These are phyloP conservation scores for Strigops habroptila DNA, from an alignment of 2,113 vertebrate genomes.

Conservation along the genomic window DNA sequence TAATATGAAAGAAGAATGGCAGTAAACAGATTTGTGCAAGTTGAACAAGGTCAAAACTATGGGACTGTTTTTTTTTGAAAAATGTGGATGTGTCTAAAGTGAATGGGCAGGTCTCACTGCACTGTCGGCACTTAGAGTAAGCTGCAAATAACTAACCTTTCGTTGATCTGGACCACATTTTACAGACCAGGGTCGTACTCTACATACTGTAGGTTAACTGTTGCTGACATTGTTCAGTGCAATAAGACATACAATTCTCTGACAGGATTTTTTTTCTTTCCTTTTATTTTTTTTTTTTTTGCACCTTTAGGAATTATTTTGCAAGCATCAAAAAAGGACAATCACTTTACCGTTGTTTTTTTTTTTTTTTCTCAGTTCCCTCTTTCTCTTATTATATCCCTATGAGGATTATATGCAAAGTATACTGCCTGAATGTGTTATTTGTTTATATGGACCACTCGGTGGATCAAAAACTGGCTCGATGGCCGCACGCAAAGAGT, in stretches of 20 bases:
- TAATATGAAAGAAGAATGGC: neutral
- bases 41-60: neutral
- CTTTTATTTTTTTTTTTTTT: neutral
- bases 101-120: neutral
- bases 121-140: neutral
- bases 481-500: no score
- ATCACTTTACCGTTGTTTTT: neutral
- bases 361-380: neutral
- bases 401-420: neutral
- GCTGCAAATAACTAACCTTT: neutral
- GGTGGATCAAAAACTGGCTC: no score
- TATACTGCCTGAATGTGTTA: neutral
- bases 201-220: constrained; percentile 12
- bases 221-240: neutral
- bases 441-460: neutral
- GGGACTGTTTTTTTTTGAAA: neutral
- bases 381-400: neutral
- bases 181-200: constrained; percentile 10
- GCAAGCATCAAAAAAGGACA: neutral
- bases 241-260: neutral
- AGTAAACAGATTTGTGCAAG: neutral
- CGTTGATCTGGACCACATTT: constrained; percentile 26
- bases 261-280: neutral
- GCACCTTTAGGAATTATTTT: neutral
- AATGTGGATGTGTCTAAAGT: neutral